Base-by-base conservation (phyloP, 2,113 vertebrate genomes). In the Coryphaenoides rupestris region DNA sequence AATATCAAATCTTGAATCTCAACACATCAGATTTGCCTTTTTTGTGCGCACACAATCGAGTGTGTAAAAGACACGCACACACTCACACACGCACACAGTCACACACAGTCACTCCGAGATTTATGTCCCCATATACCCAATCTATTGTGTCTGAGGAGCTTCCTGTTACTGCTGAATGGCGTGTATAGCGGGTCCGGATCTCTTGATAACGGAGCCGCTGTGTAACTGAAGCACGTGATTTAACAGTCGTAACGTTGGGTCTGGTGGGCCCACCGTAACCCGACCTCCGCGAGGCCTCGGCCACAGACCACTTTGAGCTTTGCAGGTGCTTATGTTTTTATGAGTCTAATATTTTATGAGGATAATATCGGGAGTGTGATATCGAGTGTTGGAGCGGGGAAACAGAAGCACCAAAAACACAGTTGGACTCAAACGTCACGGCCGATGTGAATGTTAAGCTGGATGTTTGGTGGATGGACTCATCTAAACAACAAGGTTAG, bases 161-260 rank as follows among this genome's bases (percentile, higher is more conserved):
- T 57, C 55, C 55, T 57, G 55, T n/a, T 50, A 2, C 52, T 40
- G 52, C 19, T 9, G 12, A 21, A 57, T 40, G 13, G 33, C 33
- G 13, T 40, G 33, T 40, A 40, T 40, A 40, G 9, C 13, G 13
- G 33, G 33, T 40, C 33, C 33, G 13, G 23, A 57, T 26, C 23
- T 23, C 22, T 7, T 57, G 55, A 57, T 57, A 57, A 61, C 21
- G 22, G 24, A 63, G 54, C 60, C 40, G 0, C 6, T 45, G 40
- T 63, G 60, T 53, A 69, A 70, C 68, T 54, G 17, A 7, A 70
- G 61, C 24, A n/a, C 19, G 24, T 19, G 47, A 63, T 53, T 69
- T 63, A 63, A 58, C 60, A 45, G 19, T 45, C 47, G 40, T 22
- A 24, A 21, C 4, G 17, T 19, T 28, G n/a, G 23, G 55, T 23